phyloP scores from a whole-genome alignment of 2,113 vertebrate species.

The Prinia subflava region DNA sequence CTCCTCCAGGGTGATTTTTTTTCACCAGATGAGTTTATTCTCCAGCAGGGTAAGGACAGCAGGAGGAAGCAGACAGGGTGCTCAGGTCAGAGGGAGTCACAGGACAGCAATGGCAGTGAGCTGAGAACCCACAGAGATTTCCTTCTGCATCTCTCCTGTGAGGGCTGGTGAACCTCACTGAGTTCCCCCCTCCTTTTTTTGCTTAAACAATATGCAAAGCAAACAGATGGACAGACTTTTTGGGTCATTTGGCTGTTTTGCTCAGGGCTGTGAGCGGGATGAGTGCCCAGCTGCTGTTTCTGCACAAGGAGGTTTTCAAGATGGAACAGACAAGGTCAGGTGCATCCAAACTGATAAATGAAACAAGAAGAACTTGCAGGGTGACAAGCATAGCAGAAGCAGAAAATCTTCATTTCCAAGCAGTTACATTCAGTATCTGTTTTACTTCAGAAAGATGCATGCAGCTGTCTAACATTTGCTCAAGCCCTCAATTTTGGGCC shows the following conservation, averaged over 20 bases:
- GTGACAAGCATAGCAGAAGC: slow-evolving; percentile 73
- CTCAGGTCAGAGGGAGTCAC: neutral
- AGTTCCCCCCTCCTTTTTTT: neutral
- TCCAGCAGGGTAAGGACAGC: neutral
- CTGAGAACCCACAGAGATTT: neutral
- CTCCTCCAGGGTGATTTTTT: neutral
- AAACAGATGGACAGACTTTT: neutral
- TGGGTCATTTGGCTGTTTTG: neutral
- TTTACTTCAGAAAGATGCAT: slow-evolving; percentile 56
- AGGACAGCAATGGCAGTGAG: neutral
- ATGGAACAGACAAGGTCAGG: slow-evolving; percentile 75
- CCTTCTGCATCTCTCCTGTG: neutral
- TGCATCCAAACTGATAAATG: slow-evolving; percentile 66
- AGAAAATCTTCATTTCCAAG: slow-evolving; percentile 76
- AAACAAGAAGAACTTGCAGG: slow-evolving; percentile 43
- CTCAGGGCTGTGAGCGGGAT: neutral
- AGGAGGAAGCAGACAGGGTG: neutral
- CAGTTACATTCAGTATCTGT: slow-evolving; percentile 77
- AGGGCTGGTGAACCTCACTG: neutral
- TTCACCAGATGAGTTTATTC: neutral
- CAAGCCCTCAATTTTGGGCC: neutral
- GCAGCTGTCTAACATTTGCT: slow-evolving; percentile 68
- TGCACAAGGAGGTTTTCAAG: slow-evolving; percentile 42
- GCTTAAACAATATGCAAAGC: neutral
- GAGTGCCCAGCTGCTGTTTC: slow-evolving; percentile 44